These are phyloP conservation scores for Chorisops tibialis DNA, from an alignment of 2,888 invertebrate genomes.

Conservation along the genomic window DNA sequence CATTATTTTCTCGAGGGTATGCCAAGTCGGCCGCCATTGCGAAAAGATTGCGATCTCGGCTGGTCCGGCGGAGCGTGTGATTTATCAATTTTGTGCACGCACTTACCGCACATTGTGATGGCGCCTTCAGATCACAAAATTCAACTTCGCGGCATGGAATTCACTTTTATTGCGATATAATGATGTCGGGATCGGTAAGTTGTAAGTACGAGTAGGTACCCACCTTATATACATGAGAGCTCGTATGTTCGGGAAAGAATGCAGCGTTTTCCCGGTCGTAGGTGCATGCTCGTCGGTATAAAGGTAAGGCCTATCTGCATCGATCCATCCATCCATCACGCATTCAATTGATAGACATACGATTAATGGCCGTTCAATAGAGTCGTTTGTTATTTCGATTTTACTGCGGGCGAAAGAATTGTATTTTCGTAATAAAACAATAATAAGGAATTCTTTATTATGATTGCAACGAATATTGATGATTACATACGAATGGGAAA, in stretches of 20 bases:
- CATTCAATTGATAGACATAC: slow-evolving; percentile 20
- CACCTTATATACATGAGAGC: too few species aligned
- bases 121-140: slow-evolving; percentile 17
- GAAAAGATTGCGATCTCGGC: not conserved
- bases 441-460: slow-evolving; percentile 9
- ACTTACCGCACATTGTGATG: slow-evolving; percentile 21
- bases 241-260: too few species aligned
- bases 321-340: slow-evolving; percentile 17
- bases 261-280: too few species aligned
- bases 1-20: not conserved
- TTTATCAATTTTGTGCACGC: slow-evolving; percentile 28
- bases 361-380: slow-evolving; percentile 23
- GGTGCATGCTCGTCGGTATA: too few species aligned
- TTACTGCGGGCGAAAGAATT: slow-evolving; percentile 3
- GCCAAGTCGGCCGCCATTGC: not conserved
- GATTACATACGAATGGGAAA: not conserved
- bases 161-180: slow-evolving; percentile 23
- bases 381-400: slow-evolving; percentile 17
- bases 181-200: not conserved
- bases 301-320: not conserved
- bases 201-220: too few species aligned
- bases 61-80: slow-evolving; percentile 7
- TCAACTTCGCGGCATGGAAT: not conserved
- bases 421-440: slow-evolving; percentile 20
- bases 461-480: slow-evolving; percentile 9